Percentiles rank a stretch among this genome's conserved stretches.
These are phyloP conservation scores for Drosophila melanosoma DNA, from an alignment of 2,888 invertebrate genomes.

Conservation along the genomic window DNA sequence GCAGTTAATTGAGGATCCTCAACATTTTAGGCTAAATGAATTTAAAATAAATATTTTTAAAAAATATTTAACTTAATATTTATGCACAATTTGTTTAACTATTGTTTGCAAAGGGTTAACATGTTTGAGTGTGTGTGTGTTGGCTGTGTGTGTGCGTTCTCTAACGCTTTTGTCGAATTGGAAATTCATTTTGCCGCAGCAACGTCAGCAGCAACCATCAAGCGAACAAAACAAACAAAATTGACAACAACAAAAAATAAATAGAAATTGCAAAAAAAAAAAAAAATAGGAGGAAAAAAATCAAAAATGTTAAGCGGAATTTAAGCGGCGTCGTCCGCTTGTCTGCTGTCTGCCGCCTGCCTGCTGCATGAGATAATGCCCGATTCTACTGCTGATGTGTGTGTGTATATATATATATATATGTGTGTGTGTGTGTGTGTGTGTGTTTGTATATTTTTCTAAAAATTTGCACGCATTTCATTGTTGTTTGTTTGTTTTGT, in stretches of 20 bases:
- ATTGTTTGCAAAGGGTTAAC: slow-evolving; percentile 49
- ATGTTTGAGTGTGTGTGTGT: slow-evolving; percentile 1
- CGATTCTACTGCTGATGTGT: background rate
- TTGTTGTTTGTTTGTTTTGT: slow-evolving; percentile 59
- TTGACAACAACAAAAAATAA: slow-evolving; percentile 34
- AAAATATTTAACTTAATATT: background rate
- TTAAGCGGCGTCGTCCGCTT: slow-evolving; percentile 60
- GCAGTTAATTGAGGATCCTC: no score
- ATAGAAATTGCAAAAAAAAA: slow-evolving; percentile 17
- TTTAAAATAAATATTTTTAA: background rate
- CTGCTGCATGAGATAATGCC: slow-evolving; percentile 75
- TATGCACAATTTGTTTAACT: background rate
- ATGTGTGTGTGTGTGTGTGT: slow-evolving; percentile 2
- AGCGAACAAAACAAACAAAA: slow-evolving; percentile 62
- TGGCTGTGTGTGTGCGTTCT: slow-evolving; percentile 13
- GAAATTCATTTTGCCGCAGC: slow-evolving; percentile 51
- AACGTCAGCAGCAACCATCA: slow-evolving; percentile 38
- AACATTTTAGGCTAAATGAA: background rate
- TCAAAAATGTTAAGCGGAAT: slow-evolving; percentile 80
- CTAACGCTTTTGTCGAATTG: slow-evolving; percentile 35
- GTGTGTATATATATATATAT: slow-evolving; percentile 26
- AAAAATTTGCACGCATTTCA: slow-evolving; percentile 80
- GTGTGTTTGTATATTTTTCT: slow-evolving; percentile 75
- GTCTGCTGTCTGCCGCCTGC: slow-evolving; percentile 28
- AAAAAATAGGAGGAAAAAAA: slow-evolving; percentile 25